Conservation (phyloP, 2,888 invertebrate species). For the Geotrupes spiniger region DNA sequence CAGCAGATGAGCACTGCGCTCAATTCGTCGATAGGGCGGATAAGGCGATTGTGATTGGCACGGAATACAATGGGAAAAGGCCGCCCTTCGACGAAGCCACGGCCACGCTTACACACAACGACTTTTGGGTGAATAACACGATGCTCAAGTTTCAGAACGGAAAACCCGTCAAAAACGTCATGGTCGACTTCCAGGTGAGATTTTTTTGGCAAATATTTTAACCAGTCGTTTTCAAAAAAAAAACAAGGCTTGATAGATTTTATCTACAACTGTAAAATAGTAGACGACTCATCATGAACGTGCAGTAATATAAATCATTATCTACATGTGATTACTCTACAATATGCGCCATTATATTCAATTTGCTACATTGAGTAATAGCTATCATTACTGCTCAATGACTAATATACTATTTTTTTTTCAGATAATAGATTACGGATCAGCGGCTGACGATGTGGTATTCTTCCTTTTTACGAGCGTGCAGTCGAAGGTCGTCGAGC, state of each 20-base stretch:
- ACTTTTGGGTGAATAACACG: slow-evolving; percentile 61
- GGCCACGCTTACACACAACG: slow-evolving; percentile 55
- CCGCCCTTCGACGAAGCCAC: slow-evolving; percentile 49
- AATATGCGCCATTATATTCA: too few species aligned
- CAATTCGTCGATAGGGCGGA: not conserved
- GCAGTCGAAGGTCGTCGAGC: slow-evolving; percentile 40
- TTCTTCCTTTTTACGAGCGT: slow-evolving; percentile 56
- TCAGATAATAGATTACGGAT: slow-evolving; percentile 46
- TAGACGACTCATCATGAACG: too few species aligned
- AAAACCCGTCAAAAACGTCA: slow-evolving; percentile 41
- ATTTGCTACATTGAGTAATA: too few species aligned
- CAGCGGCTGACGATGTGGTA: slow-evolving; percentile 53
- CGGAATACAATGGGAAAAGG: slow-evolving; percentile 24
- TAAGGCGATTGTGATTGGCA: not conserved
- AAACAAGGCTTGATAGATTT: too few species aligned
- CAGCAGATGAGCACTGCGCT: slow-evolving; percentile 2
- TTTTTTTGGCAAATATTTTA: too few species aligned
- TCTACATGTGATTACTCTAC: too few species aligned
- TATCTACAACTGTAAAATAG: too few species aligned
- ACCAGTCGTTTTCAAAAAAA: too few species aligned
- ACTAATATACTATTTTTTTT: too few species aligned
- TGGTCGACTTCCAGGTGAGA: slow-evolving; percentile 60
- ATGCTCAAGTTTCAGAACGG: slow-evolving; percentile 49
- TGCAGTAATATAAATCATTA: too few species aligned
- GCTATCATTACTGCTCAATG: too few species aligned